These are phyloP conservation scores for Rhabdomys pumilio DNA, from an alignment of 2,797 vertebrate species.

Conservation along the genomic window DNA sequence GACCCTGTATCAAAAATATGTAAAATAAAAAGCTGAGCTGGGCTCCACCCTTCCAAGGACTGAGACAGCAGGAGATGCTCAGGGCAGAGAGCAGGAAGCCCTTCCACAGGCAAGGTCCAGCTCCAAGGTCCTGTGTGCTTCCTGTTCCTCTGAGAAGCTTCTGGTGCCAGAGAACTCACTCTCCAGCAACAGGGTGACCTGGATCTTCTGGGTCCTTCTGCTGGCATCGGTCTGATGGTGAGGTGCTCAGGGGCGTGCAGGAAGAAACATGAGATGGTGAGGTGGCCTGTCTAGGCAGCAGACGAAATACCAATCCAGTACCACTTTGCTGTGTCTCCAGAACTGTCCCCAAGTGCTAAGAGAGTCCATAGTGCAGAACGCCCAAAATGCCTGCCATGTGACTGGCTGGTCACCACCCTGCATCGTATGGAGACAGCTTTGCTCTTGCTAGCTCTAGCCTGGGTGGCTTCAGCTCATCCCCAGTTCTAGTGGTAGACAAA, in stretches of 20 bases:
- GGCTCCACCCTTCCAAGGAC: not conserved
- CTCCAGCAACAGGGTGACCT: not conserved
- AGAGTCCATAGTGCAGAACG: no score
- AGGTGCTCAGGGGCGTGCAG: not conserved
- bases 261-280: no score
- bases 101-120: not conserved
- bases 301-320: not conserved
- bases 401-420: not conserved
- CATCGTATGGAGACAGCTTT: not conserved
- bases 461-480: not conserved
- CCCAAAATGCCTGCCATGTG: not conserved
- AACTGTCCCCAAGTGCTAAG: no score
- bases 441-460: not conserved
- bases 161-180: not conserved
- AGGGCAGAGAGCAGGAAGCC: not conserved
- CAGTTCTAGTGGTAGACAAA: not conserved
- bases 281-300: not conserved
- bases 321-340: not conserved
- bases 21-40: not conserved
- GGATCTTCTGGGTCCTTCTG: not conserved
- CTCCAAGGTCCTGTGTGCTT: no score
- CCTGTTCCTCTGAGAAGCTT: not conserved
- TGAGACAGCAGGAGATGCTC: not conserved
- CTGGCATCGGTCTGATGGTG: fast-evolving
- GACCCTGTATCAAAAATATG: not conserved